phyloP scores from a whole-genome alignment of 1,140 invertebrate species.

The Dendrolimus punctatus region DNA sequence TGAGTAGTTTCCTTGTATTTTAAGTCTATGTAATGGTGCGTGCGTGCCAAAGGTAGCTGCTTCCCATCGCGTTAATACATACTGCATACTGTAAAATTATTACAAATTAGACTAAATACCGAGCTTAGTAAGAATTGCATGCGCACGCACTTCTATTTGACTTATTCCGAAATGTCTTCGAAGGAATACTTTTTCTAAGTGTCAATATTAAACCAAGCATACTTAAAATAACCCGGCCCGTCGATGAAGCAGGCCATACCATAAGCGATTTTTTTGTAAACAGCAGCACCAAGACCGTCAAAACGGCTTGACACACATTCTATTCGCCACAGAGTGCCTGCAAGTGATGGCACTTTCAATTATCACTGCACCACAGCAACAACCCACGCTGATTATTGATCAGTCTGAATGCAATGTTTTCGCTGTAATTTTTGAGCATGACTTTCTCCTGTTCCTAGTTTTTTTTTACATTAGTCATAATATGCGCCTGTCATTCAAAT shows the following conservation, averaged over 20 bases:
- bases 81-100: conserved; percentile 19
- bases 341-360: conserved; percentile 63
- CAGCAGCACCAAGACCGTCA: conserved; percentile 49
- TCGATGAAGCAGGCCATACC: background rate
- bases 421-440: conserved; percentile 31
- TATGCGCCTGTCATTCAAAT: conserved; percentile 51
- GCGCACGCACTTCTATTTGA: too few relatives aligned
- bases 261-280: conserved; percentile 29
- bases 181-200: too few relatives aligned
- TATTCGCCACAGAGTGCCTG: conserved; percentile 46
- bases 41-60: conserved; percentile 45
- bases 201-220: too few relatives aligned
- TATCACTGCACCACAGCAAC: conserved; percentile 44
- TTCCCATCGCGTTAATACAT: conserved; percentile 13
- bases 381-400: conserved; percentile 43
- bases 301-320: conserved; percentile 59
- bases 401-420: conserved; percentile 48
- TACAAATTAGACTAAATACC: conserved; percentile 33
- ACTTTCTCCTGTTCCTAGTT: conserved; percentile 58
- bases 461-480: conserved; percentile 44
- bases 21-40: conserved; percentile 49
- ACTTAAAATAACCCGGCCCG: background rate
- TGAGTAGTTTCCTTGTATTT: conserved; percentile 39
- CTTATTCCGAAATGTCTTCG: too few relatives aligned
- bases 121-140: background rate